phyloP scores from a whole-genome alignment of 64 coral and sea anemone genomes.

The Trachythela sp. region DNA sequence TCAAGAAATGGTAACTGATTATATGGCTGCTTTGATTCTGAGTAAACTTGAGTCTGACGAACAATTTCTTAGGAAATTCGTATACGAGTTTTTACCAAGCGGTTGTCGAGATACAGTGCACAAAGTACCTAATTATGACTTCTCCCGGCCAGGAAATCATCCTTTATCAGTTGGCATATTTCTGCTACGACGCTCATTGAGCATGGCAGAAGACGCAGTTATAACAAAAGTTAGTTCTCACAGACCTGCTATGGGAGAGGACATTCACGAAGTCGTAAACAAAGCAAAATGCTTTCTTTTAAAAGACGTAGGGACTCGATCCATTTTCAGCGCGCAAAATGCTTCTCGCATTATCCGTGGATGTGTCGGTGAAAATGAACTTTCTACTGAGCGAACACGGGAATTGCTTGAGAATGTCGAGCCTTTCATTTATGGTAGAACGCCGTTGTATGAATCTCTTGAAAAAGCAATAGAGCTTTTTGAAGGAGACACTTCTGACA shows the following conservation, averaged over 20 bases:
- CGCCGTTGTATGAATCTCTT: slow-evolving; percentile 3
- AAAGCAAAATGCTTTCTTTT: slow-evolving; percentile 8
- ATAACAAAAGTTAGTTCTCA: too few relatives aligned
- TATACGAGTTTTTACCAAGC: too few relatives aligned
- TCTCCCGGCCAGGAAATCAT: too few relatives aligned
- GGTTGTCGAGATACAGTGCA: too few relatives aligned
- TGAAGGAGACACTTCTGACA: neutral
- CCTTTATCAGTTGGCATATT: too few relatives aligned
- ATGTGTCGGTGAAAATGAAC: neutral
- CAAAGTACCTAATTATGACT: too few relatives aligned
- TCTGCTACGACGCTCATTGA: too few relatives aligned
- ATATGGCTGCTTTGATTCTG: neutral
- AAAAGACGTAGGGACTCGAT: neutral
- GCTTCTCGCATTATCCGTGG: slow-evolving; percentile 44
- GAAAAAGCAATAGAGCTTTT: neutral
- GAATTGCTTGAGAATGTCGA: neutral
- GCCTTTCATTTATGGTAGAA: slow-evolving; percentile 35
- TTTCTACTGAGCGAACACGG: neutral
- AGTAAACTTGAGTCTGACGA: too few relatives aligned
- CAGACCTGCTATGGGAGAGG: too few relatives aligned
- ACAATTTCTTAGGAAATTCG: too few relatives aligned
- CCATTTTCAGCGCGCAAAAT: slow-evolving; percentile 18
- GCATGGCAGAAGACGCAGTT: too few relatives aligned
- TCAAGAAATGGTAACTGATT: neutral
- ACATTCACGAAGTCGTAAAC: neutral